Percentiles rank a stretch among this genome's conserved stretches.
Conservation (phyloP, 2,113 vertebrate species). For the Rhea americana region DNA sequence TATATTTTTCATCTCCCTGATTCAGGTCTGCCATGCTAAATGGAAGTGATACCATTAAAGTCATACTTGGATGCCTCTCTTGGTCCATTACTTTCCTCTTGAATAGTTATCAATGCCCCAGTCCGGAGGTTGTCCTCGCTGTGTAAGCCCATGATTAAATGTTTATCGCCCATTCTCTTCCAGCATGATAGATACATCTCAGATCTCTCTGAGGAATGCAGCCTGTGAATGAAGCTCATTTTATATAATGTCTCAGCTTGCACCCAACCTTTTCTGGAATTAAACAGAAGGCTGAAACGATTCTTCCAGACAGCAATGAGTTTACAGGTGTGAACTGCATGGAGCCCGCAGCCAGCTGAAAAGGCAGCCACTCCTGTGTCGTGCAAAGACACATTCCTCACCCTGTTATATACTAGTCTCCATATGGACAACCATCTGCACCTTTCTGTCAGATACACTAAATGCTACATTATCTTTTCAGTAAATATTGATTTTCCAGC, state of each 20-base stretch:
- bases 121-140: neutral
- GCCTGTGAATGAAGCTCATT: neutral
- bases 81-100: neutral
- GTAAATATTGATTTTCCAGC: neutral
- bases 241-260: neutral
- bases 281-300: neutral
- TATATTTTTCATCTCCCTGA: neutral
- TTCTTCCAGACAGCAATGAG: neutral
- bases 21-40: neutral
- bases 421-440: neutral
- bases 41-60: neutral
- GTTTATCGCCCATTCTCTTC: neutral
- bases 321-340: neutral
- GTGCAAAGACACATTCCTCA: neutral
- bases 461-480: neutral
- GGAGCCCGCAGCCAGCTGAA: neutral
- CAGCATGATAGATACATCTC: neutral
- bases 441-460: neutral
- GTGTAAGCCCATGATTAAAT: neutral
- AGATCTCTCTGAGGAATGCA: neutral
- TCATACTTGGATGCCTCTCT: neutral
- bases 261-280: neutral
- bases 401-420: neutral
- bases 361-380: neutral
- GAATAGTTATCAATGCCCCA: neutral